Percentiles rank a stretch among this genome's conserved stretches.
Conservation (phyloP, 2,888 invertebrate species). For the Eristalinus sepulchralis region DNA sequence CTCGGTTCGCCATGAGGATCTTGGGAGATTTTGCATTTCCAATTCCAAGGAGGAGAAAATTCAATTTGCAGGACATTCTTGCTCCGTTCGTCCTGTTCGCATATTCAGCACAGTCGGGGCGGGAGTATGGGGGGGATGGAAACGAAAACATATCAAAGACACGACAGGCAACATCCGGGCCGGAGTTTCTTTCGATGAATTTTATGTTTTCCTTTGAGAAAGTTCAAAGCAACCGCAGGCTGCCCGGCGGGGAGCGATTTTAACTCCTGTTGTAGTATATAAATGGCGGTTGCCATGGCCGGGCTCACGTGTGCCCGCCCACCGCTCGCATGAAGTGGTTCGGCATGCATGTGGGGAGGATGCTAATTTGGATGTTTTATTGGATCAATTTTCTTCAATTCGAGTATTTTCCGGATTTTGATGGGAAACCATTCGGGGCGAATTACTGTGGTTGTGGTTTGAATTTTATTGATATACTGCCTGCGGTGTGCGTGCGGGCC, state of each 20-base stretch:
- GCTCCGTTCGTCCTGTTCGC: background rate
- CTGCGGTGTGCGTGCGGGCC: background rate
- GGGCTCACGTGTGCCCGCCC: background rate
- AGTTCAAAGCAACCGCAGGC: constrained; percentile 27
- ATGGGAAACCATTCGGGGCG: constrained; percentile 30
- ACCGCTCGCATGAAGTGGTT: background rate
- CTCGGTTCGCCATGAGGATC: constrained; percentile 1
- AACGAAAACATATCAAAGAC: constrained; percentile 10
- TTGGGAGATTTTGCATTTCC: constrained; percentile 17
- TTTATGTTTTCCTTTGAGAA: constrained; percentile 4
- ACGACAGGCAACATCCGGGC: constrained; percentile 6
- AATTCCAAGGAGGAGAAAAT: background rate
- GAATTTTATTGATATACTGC: constrained; percentile 10
- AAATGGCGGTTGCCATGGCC: background rate
- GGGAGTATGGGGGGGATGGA: background rate
- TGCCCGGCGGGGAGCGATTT: background rate
- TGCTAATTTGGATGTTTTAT: constrained; percentile 46
- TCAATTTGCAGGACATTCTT: constrained; percentile 17
- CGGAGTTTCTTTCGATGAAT: background rate
- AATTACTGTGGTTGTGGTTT: constrained; percentile 22
- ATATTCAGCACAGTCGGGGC: background rate
- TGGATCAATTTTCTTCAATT: constrained; percentile 50
- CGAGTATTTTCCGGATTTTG: constrained; percentile 28
- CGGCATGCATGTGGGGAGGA: constrained; percentile 7
- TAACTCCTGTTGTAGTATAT: constrained; percentile 3